These are phyloP conservation scores for Haliaeetus albicilla DNA, from an alignment of 2,797 vertebrate genomes.

Conservation along the genomic window DNA sequence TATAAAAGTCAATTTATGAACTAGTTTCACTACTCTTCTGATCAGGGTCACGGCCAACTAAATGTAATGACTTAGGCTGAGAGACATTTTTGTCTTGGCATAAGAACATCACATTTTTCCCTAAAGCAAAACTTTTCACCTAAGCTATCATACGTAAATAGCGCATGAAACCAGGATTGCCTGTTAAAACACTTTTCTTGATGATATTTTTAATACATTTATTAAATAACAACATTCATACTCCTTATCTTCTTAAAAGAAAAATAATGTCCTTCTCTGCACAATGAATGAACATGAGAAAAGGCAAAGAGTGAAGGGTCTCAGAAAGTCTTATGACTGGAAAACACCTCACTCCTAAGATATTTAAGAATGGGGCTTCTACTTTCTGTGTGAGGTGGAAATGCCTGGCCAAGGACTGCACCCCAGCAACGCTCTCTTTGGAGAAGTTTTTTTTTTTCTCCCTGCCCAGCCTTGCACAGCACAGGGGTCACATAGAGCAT, in stretches of 20 bases:
- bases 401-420: neutral
- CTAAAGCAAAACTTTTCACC: neutral
- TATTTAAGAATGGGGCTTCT: neutral
- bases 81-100: neutral
- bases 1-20: neutral
- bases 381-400: neutral
- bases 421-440: neutral
- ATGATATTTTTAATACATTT: constrained; percentile 3
- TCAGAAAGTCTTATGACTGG: neutral
- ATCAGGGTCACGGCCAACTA: neutral
- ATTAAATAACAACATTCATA: neutral
- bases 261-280: neutral
- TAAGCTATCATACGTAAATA: neutral
- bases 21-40: neutral
- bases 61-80: neutral
- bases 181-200: neutral
- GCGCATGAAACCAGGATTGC: neutral
- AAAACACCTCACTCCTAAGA: neutral
- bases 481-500: neutral
- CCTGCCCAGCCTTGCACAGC: neutral
- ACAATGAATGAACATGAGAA: neutral
- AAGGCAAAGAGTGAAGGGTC: neutral
- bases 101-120: neutral
- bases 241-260: neutral
- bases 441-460: neutral